Evolutionary conservation across 1,140 invertebrate species (phyloP).

Genomic region (Meloidogyne exigua): DNA sequence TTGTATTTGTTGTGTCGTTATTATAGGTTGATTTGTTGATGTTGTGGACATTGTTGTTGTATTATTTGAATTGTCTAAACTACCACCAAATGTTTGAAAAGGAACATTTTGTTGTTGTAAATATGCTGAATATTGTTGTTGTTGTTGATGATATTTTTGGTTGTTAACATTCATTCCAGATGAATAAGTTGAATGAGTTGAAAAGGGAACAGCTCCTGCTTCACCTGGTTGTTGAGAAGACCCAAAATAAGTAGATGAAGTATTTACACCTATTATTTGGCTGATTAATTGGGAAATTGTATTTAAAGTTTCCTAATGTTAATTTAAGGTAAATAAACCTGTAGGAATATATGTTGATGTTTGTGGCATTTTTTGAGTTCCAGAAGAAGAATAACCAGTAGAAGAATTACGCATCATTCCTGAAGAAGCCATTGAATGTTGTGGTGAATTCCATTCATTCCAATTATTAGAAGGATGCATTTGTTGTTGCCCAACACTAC

Average conservation of each 20-base stretch:
- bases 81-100: neutral
- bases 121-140: slow-evolving; percentile 18
- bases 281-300: no score
- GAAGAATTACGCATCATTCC: neutral
- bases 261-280: neutral
- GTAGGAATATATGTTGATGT: neutral
- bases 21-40: slow-evolving; percentile 21
- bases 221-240: neutral
- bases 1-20: slow-evolving; percentile 7
- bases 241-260: neutral
- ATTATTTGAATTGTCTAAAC: neutral
- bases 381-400: neutral
- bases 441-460: slow-evolving; percentile 17
- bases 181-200: neutral
- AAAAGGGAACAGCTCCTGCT: neutral
- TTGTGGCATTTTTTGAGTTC: neutral
- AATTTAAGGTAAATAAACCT: neutral
- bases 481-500: no score
- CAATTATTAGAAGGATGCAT: neutral
- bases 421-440: neutral
- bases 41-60: neutral
- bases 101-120: neutral
- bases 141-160: neutral
- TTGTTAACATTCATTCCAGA: neutral
- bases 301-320: no score